Percentiles rank a stretch among this genome's conserved stretches.
Conservation (phyloP, 2,888 invertebrate genomes). For the Lymantria dispar region DNA sequence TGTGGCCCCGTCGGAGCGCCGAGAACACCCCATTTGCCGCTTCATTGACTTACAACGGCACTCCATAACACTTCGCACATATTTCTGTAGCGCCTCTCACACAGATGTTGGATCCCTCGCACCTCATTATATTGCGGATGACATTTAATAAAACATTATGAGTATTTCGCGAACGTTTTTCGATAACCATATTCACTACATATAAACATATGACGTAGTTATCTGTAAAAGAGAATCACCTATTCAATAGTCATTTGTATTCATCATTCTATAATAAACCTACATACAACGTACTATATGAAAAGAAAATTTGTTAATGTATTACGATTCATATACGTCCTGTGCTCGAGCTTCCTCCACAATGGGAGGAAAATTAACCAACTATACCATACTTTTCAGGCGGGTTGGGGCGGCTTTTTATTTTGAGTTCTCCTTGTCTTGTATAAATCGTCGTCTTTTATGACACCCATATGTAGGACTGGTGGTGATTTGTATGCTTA, state of each 20-base stretch:
- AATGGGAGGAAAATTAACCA: too few species aligned
- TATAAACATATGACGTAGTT: slow-evolving; percentile 28
- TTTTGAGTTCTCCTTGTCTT: too few species aligned
- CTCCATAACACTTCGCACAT: slow-evolving; percentile 82
- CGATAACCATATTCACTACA: slow-evolving; percentile 59
- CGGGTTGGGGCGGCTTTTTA: too few species aligned
- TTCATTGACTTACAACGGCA: slow-evolving; percentile 83
- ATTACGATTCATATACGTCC: too few species aligned
- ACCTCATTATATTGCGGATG: slow-evolving; percentile 82
- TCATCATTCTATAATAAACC: background rate
- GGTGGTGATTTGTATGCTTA: too few species aligned
- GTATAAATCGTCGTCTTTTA: too few species aligned
- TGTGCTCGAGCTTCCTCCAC: too few species aligned
- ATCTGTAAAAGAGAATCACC: slow-evolving; percentile 18
- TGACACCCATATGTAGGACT: too few species aligned
- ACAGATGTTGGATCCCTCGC: slow-evolving; percentile 70
- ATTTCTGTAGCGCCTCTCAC: slow-evolving; percentile 78
- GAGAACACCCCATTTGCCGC: slow-evolving; percentile 81
- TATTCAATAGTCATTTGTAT: background rate
- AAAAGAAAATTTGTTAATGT: too few species aligned
- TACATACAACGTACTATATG: too few species aligned
- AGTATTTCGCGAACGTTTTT: slow-evolving; percentile 64
- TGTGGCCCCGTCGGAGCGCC: slow-evolving; percentile 66
- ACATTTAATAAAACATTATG: slow-evolving; percentile 82
- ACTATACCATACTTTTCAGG: too few species aligned